A percentile compares a stretch with the other conserved stretches of the same genome.
phyloP scores from a whole-genome alignment of 1,140 invertebrate species.

The Magallana angulata region DNA sequence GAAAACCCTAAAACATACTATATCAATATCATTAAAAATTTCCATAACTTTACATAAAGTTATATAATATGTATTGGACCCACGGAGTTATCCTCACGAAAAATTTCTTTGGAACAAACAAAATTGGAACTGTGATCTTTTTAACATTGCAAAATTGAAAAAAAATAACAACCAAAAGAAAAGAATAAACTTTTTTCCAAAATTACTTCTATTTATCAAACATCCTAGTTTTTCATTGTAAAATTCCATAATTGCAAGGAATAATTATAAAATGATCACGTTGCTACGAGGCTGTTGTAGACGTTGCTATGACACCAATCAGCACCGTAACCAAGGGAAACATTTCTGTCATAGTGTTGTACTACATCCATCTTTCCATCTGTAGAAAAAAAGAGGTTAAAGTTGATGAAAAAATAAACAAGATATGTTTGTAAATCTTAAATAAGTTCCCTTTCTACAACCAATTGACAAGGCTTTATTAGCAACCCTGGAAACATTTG shows the following conservation, averaged over 20 bases:
- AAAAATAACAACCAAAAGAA: not conserved
- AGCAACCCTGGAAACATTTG: no score
- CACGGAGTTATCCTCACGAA: no score
- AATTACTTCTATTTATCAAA: not conserved
- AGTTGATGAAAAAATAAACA: no score
- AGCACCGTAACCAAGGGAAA: slow-evolving; percentile 85
- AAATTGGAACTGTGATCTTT: not conserved
- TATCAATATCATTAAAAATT: no score
- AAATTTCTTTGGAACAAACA: no score
- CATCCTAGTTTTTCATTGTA: slow-evolving; percentile 14
- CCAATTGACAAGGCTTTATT: no score
- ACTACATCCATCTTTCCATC: slow-evolving; percentile 50
- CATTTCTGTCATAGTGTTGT: slow-evolving; percentile 56
- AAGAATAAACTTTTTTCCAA: not conserved
- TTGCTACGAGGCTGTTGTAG: slow-evolving; percentile 56
- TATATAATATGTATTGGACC: no score
- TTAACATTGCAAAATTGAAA: not conserved
- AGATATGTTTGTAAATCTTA: no score
- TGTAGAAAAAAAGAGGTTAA: not conserved
- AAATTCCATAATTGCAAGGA: slow-evolving; percentile 79
- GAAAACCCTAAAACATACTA: no score
- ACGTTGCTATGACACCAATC: slow-evolving; percentile 85
- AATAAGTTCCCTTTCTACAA: no score
- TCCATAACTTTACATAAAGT: no score
- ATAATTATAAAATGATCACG: slow-evolving; percentile 94